phyloP scores from a whole-genome alignment of 2,113 vertebrate genomes.

The Amphiprion ocellaris region DNA sequence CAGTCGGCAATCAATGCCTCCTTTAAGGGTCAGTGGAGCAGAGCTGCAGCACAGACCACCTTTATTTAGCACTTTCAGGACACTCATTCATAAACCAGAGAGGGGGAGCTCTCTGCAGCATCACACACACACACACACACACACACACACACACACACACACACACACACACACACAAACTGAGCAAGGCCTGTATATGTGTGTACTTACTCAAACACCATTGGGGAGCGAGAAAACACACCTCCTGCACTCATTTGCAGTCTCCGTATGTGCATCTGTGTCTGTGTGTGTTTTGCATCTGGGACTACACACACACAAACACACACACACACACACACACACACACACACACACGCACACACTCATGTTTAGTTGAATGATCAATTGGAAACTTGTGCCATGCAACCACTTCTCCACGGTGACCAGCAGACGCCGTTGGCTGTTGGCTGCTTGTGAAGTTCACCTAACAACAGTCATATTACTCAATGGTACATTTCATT shows the following conservation, averaged over 20 bases:
- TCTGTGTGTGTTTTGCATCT: constrained; percentile 57
- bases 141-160: constrained; percentile 42
- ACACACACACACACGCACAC: constrained; percentile 34
- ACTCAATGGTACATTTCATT: constrained; percentile 30
- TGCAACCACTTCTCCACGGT: not conserved
- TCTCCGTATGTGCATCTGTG: constrained; percentile 53
- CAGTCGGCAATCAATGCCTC: constrained; percentile 79
- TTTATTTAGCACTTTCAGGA: constrained; percentile 82
- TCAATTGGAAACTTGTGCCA: constrained; percentile 39
- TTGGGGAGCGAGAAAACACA: constrained; percentile 71
- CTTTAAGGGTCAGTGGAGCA: constrained; percentile 81
- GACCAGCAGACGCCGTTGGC: constrained; percentile 11
- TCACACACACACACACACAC: constrained; percentile 26
- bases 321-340: constrained; percentile 43
- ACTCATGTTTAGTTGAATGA: constrained; percentile 52
- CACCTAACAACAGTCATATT: constrained; percentile 24
- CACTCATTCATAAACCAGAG: constrained; percentile 81
- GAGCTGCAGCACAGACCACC: constrained; percentile 81
- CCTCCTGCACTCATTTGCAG: constrained; percentile 60
- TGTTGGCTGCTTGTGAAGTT: constrained; percentile 21
- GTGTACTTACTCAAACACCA: constrained; percentile 72
- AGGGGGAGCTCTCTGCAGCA: constrained; percentile 63
- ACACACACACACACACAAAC: constrained; percentile 43
- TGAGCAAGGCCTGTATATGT: constrained; percentile 53
- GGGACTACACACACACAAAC: constrained; percentile 28